Base-by-base conservation (phyloP, 2,888 invertebrate genomes). In the Dusona sp. region DNA sequence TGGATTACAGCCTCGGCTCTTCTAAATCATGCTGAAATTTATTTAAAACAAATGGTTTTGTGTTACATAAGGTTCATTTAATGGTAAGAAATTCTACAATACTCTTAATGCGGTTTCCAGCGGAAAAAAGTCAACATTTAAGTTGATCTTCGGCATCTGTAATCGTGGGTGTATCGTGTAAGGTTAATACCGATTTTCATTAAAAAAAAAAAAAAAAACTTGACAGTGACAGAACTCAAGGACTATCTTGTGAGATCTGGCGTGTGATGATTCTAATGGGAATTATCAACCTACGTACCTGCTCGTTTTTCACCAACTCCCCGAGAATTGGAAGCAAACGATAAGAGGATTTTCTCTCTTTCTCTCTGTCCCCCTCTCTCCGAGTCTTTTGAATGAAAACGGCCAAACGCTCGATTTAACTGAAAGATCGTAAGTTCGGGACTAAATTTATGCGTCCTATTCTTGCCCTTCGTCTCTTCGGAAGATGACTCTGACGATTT, bases 381-480 rank as follows among this genome's bases (percentile, higher is more conserved):
- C 29, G 64, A 1, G 42, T 42, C 13, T 51, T 74, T 36, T 42
- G 72, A 82, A 19, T 64, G 67, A 25, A 74, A 45, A 33, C 51
- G 22, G 38, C 74, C 11, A 57, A 16, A 79, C 85, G 85, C 82
- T 82, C 82, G 79, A 82, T 82, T 85, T 79, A 82, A 85, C 78
- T 78, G 81, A 79, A 82, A 85, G 74, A 82, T 85, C 74, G 74
- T 79, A 74, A 79, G 82, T 68, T 72, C 72, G 45, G 36, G 70
- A 72, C 73, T 51, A 73, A 48, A 65, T 64, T 61, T 61, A 74
- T 54, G 45, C 65, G 65, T 73, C 78, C 67, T 9, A 45, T 33
- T 73, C 78, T 57, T 73, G 64, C 8, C 78, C 19, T 54, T 81
- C 67, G 57, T 54, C 48, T n/a, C 65, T 33, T 38, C 48, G 48